Evolutionary conservation across 2,888 invertebrate species (phyloP), one percentile per base, ranked within the genome.

Genomic region (Mycogona germanica): DNA sequence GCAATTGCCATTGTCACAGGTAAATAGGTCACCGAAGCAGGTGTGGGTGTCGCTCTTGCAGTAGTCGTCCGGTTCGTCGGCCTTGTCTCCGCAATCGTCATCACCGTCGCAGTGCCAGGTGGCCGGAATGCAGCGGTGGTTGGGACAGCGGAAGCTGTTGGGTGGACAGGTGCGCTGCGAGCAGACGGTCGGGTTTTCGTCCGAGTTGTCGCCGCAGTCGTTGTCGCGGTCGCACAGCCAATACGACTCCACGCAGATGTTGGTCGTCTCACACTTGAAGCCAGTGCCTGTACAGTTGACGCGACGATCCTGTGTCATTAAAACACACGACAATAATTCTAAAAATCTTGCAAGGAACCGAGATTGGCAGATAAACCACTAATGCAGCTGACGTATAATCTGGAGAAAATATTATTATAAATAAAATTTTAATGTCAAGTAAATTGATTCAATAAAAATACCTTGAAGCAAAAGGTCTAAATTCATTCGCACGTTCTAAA

Each of bases 71-170:
- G 92, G 92, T 68, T 93, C 92, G 65, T 93, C 92, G 19, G 86
- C 85, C 5, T 82, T 82, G 67, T 89, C 91, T 0, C 87, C 84
- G 64, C 91, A 92, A 66, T 92, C 91, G 62, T 91, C 87, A 66
- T 91, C 91, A 0, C 95, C 96, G 68, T 97, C 95, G 68, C 97
- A 98, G 65, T 96, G 87, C 88, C 91, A 91, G 1, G 92, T 92
- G 14, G 88, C 88, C 2, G 95, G 95, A 55, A 96, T 89, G 67
- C 95, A 96, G 12, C 92, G 77, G 65, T 92, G 87, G 69, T 88
- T 92, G 0, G 89, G 87, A 66, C 92, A 93, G 38, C 89, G 69
- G 76, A 92, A 91, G 64, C 88, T 88, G 66, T 89, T 91, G 51
- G 84, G 84, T 0, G 92, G 92, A 62, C 92, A 93, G 0, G 87